Conservation (phyloP, 1,140 invertebrate genomes). For the Sweltsa coloradensis region DNA sequence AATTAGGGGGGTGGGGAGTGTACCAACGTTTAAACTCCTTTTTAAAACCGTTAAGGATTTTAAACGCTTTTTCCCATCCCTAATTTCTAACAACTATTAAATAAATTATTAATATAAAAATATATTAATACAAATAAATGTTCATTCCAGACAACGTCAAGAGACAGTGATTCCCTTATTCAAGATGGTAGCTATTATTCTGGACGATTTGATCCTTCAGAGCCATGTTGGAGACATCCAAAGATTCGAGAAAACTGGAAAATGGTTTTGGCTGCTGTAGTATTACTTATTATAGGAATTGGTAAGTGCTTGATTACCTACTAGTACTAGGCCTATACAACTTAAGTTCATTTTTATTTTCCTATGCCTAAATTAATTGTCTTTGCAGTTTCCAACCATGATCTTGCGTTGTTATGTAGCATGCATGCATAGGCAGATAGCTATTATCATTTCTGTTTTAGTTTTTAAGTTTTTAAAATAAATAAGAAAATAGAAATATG, state of each 20-base stretch:
- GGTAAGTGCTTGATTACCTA: conserved; percentile 39
- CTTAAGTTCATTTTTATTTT: too few relatives aligned
- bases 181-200: conserved; percentile 39
- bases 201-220: conserved; percentile 26
- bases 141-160: conserved; percentile 50
- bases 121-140: conserved; percentile 2
- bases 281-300: conserved; percentile 60
- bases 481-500: too few relatives aligned
- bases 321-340: too few relatives aligned
- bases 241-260: conserved; percentile 77
- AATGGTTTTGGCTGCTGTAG: conserved; percentile 64
- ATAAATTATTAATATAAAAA: background rate
- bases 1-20: background rate
- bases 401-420: too few relatives aligned
- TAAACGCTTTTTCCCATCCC: background rate
- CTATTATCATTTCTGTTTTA: too few relatives aligned
- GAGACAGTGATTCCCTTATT: conserved; percentile 69
- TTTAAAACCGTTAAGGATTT: background rate
- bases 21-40: background rate
- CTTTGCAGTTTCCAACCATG: too few relatives aligned
- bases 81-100: background rate
- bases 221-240: conserved; percentile 67
- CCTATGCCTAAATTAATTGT: too few relatives aligned
- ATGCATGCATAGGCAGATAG: too few relatives aligned
- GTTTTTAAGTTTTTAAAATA: too few relatives aligned